A percentile compares a stretch with the other conserved stretches of the same genome.
Conservation (phyloP, 2,888 invertebrate genomes). For the Tubiluchus corallicola region DNA sequence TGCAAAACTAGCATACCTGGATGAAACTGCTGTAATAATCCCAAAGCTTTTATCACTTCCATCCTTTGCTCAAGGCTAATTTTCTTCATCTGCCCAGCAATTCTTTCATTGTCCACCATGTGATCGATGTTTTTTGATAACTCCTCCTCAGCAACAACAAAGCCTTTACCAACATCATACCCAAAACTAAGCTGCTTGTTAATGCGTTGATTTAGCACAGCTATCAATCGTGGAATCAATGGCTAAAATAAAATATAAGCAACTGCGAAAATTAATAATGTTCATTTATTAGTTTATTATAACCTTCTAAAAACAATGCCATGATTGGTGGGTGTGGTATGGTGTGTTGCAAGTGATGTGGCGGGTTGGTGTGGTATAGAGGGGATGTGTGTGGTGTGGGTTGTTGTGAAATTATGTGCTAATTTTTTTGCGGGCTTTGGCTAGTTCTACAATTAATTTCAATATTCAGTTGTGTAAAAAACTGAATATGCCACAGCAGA, state of each 20-base stretch:
- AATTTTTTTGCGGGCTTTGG: too few species aligned
- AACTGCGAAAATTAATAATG: too few species aligned
- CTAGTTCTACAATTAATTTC: too few species aligned
- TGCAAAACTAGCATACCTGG: slow-evolving; percentile 31
- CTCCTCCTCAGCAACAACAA: slow-evolving; percentile 41
- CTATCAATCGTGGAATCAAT: slow-evolving; percentile 35
- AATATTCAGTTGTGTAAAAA: too few species aligned
- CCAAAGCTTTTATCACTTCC: slow-evolving; percentile 17
- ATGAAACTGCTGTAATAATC: slow-evolving; percentile 36
- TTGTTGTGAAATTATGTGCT: too few species aligned
- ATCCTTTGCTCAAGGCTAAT: slow-evolving; percentile 18
- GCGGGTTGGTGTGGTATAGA: too few species aligned
- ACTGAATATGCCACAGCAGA: too few species aligned
- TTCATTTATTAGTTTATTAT: too few species aligned
- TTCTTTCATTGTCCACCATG: slow-evolving; percentile 28
- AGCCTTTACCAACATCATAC: slow-evolving; percentile 44
- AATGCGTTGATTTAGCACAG: slow-evolving; percentile 36
- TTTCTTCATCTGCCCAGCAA: slow-evolving; percentile 21
- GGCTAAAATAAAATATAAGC: slow-evolving; percentile 29
- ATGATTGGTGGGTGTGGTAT: too few species aligned
- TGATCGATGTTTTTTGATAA: slow-evolving; percentile 37
- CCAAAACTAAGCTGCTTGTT: slow-evolving; percentile 39
- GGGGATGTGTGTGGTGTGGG: too few species aligned
- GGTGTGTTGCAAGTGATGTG: too few species aligned
- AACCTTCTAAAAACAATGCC: too few species aligned